Conservation (phyloP, 37 sponge, comb jelly and placozoan species). For the Haliclona indistincta region DNA sequence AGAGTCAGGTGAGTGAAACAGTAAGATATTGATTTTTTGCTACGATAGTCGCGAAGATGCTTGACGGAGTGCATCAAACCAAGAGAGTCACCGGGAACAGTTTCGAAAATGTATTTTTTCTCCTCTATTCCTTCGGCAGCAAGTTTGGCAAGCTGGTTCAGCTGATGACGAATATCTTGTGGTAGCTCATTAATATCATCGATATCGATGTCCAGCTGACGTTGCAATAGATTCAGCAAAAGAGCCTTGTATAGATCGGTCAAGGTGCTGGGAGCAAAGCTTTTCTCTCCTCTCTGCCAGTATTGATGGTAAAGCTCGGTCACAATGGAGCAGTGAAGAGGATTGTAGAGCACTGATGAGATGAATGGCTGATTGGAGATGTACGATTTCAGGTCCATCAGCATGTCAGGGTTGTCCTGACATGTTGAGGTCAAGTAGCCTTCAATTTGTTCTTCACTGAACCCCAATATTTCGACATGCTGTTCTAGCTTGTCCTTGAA, state of each 20-base stretch:
- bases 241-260: not conserved
- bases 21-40: not conserved
- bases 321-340: not conserved
- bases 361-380: not conserved
- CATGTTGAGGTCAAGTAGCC: not conserved
- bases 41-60: not conserved
- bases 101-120: not conserved
- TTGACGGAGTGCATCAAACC: not conserved
- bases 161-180: not conserved
- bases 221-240: not conserved
- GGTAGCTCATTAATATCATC: not conserved
- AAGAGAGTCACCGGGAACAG: not conserved
- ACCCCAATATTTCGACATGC: not conserved
- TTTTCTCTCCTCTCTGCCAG: not conserved
- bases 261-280: not conserved
- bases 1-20: slow-evolving; percentile 1
- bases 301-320: not conserved
- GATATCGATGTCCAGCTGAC: not conserved
- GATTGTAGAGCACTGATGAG: not conserved
- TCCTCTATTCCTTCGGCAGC: not conserved
- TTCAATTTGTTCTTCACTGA: not conserved
- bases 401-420: not conserved
- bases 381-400: not conserved
- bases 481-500: not conserved
- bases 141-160: not conserved